Conservation (phyloP, 2,888 invertebrate genomes). For the Agrochola litura region DNA sequence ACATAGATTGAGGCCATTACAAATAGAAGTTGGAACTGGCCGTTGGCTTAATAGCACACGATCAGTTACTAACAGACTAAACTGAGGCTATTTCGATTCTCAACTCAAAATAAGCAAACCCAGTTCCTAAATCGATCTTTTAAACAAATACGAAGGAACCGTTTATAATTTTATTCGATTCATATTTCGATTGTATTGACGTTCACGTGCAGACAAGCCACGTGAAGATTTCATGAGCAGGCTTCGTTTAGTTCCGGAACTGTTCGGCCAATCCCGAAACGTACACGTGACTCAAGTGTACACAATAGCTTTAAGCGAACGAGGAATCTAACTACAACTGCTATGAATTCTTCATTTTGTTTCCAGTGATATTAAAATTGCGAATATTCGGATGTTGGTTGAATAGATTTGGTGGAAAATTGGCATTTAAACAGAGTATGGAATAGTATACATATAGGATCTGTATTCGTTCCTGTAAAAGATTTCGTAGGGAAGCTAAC, state of each 20-base stretch:
- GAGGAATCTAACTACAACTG: conserved; percentile 1
- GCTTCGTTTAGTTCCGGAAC: conserved; percentile 3
- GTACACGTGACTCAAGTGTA: conserved; percentile 34
- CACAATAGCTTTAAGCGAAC: conserved; percentile 9
- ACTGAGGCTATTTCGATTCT: neutral
- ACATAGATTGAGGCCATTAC: neutral
- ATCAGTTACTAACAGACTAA: neutral
- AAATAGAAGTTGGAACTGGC: neutral
- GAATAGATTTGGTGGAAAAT: neutral
- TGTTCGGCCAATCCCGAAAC: neutral
- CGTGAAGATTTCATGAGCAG: conserved; percentile 49
- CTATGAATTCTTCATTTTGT: conserved; percentile 20
- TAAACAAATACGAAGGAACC: neutral
- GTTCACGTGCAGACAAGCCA: conserved; percentile 6
- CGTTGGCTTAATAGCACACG: too few species aligned
- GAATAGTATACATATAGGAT: neutral
- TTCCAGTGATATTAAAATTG: conserved; percentile 1
- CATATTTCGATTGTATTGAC: neutral
- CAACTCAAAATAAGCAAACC: neutral
- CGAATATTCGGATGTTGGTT: neutral
- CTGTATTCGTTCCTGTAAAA: neutral
- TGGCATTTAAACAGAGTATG: neutral
- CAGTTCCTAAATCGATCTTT: neutral
- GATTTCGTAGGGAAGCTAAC: neutral
- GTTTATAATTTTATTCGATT: conserved; percentile 2